Evolutionary conservation across 2,797 vertebrate species (phyloP).

Genomic region (Platalea minor): DNA sequence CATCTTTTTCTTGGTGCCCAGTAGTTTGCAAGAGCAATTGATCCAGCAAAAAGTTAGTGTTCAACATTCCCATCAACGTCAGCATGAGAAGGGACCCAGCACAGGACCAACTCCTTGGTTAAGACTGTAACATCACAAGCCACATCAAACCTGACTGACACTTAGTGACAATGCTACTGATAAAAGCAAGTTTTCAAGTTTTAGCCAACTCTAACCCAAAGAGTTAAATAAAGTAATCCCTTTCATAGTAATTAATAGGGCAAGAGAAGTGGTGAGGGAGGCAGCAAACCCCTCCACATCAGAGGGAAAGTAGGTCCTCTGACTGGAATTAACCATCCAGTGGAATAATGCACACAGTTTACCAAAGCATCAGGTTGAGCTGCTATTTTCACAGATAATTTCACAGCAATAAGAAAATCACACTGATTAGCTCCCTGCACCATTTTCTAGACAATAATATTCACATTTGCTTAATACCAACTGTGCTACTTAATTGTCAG

Average conservation of each 20-base stretch:
- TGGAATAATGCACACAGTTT: background rate
- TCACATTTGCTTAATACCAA: slow-evolving; percentile 30
- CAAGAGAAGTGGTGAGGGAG: background rate
- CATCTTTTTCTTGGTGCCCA: background rate
- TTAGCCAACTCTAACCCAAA: background rate
- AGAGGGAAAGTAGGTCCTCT: background rate
- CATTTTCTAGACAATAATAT: slow-evolving; percentile 24
- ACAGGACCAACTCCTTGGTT: background rate
- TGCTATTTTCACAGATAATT: slow-evolving; percentile 36
- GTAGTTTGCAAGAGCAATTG: background rate
- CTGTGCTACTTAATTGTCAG: slow-evolving; percentile 10
- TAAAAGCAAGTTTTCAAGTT: background rate
- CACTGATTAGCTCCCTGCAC: background rate
- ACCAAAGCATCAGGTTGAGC: background rate
- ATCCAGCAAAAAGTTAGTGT: background rate
- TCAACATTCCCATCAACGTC: background rate
- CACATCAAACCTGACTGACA: background rate
- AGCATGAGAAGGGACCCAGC: background rate
- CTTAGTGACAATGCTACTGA: background rate
- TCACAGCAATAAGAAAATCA: slow-evolving; percentile 34
- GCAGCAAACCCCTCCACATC: background rate
- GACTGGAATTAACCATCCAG: background rate
- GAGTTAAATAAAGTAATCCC: background rate
- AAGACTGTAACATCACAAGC: background rate
- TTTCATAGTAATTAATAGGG: background rate